These are phyloP conservation scores for Spheniscus mendiculus DNA, from an alignment of 2,113 vertebrate species.

Conservation along the genomic window DNA sequence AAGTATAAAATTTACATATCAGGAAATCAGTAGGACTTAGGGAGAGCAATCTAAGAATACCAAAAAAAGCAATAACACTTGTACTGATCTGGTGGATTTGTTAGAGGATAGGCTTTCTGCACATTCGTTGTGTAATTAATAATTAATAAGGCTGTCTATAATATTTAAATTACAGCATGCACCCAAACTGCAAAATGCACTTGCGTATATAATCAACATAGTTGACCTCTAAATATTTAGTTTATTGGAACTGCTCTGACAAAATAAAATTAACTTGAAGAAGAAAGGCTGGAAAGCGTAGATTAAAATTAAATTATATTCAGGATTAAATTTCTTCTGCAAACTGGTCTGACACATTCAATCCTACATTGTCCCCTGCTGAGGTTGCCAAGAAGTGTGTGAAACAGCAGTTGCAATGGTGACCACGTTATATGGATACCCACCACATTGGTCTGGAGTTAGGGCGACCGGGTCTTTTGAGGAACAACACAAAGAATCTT, in stretches of 20 bases:
- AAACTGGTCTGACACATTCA: neutral
- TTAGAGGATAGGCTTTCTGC: neutral
- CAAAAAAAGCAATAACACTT: neutral
- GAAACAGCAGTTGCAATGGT: neutral
- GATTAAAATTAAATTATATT: neutral
- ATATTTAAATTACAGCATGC: neutral
- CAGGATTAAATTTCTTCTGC: neutral
- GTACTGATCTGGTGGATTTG: neutral
- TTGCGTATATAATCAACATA: neutral
- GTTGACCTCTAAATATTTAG: neutral
- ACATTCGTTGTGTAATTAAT: neutral
- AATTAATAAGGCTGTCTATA: neutral
- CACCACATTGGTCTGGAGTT: neutral
- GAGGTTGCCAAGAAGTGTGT: neutral
- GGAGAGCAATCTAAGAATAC: neutral
- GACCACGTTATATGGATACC: neutral
- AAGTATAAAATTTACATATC: neutral
- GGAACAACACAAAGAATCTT: neutral
- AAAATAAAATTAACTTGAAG: neutral
- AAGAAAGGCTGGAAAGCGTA: neutral
- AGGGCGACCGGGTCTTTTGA: neutral
- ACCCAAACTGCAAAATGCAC: neutral
- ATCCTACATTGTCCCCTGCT: neutral
- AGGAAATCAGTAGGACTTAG: neutral
- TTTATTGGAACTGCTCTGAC: neutral